phyloP scores from a whole-genome alignment of 2,888 invertebrate species.

The Chirona hameri region DNA sequence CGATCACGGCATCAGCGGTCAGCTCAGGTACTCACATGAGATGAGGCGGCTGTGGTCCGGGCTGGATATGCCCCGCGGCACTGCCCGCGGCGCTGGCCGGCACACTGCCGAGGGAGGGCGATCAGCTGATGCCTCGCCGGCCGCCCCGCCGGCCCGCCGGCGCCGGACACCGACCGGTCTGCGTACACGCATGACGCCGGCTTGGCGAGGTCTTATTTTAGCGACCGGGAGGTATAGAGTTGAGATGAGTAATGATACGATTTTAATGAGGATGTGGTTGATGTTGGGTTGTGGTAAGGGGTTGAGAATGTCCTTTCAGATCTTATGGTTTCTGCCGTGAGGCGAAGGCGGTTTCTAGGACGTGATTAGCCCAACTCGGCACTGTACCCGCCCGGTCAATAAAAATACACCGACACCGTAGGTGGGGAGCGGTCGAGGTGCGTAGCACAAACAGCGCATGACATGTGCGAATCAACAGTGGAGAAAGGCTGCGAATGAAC shows the following conservation, averaged over 20 bases:
- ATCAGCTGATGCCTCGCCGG: constrained; percentile 2
- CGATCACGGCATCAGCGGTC: background rate
- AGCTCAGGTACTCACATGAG: constrained; percentile 1
- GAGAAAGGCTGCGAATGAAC: too few species aligned
- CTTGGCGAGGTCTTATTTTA: background rate
- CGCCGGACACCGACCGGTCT: background rate
- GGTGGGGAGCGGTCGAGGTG: too few species aligned
- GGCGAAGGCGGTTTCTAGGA: too few species aligned
- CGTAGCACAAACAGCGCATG: background rate
- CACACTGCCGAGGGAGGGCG: background rate
- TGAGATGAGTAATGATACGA: too few species aligned
- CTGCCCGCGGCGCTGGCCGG: background rate
- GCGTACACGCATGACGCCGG: constrained; percentile 2
- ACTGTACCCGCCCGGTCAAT: background rate
- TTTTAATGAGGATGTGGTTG: too few species aligned
- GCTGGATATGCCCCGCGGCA: too few species aligned
- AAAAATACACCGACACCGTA: background rate
- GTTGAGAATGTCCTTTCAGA: too few species aligned
- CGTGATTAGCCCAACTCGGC: background rate
- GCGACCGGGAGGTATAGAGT: background rate
- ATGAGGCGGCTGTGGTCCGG: background rate
- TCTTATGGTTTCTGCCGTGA: too few species aligned
- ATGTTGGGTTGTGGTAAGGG: too few species aligned
- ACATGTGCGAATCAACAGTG: background rate
- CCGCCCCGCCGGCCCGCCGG: background rate